Base-by-base conservation (phyloP, 2,797 vertebrate species). In the Pagetopsis macropterus region DNA sequence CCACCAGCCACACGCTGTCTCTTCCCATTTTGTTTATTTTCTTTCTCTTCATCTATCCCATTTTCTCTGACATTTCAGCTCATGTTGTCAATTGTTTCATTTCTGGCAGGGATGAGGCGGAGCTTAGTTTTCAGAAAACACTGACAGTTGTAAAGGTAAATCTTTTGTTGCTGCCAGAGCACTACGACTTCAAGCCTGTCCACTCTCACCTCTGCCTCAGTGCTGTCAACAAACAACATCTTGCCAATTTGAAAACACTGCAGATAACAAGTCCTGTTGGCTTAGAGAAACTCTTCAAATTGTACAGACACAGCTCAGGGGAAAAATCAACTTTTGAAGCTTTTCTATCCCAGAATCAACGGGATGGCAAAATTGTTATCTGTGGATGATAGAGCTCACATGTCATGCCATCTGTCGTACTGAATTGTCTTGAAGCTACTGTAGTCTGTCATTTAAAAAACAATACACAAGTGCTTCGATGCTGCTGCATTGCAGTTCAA, bases 401-500 rank as follows among this genome's bases (percentile, higher is more conserved):
- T 59, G 59, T 79, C 66, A 58, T 59, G 59, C 79, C 66, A 58
- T 63, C 73, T 67, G 81, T 73, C 60, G 14, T 21, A 59, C 61
- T 45, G 23, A 76, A 72, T 21, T 7, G 60, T 59, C 52, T 67
- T 21, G n/a, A 66, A 64, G 76, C 64, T 76, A 61, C 61, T 45
- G 62, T 33, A 83, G 65, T 73, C 68, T 37, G n/a, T 70, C 58
- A 67, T 79, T 81, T 54, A 67, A 72, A 79, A 86, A 83, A 73
- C 74, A 70, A 55, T 45, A 67, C 55, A 67, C 78, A 21, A 66
- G 67, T 64, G 67, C 48, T 58, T 21, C 0, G 33, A 37, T 55
- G 37, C 65, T 71, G 87, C 76, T 76, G 70, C 82, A 75, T 51
- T 84, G 81, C 78, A 74, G 72, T 81, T 83, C 58, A 74, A 49